A percentile compares a stretch with the other conserved stretches of the same genome.
These are phyloP conservation scores for Ashinkailepas kermadecensis DNA, from an alignment of 2,888 invertebrate genomes.

Conservation along the genomic window DNA sequence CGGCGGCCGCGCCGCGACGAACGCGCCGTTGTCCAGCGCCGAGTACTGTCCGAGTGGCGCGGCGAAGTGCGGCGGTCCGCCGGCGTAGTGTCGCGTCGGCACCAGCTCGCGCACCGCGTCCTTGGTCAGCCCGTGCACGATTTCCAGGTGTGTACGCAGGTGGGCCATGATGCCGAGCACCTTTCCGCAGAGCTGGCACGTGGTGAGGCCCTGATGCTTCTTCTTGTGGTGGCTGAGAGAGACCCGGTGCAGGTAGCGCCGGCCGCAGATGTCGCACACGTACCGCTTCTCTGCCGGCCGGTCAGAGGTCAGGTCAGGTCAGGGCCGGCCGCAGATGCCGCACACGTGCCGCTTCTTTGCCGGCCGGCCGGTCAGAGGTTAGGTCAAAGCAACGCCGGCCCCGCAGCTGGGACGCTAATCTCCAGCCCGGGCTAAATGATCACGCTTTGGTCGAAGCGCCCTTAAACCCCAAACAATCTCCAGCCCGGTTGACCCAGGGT, in stretches of 20 bases:
- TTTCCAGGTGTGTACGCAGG: not conserved
- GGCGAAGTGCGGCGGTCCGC: not conserved
- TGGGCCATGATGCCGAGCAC: conserved; percentile 12
- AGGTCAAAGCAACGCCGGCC: too few relatives aligned
- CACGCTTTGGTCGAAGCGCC: too few relatives aligned
- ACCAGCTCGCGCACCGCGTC: not conserved
- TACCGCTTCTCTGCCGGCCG: not conserved
- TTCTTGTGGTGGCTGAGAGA: conserved; percentile 9
- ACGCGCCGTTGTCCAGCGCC: not conserved
- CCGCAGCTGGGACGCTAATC: too few relatives aligned
- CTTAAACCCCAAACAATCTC: too few relatives aligned
- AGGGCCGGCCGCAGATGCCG: too few relatives aligned
- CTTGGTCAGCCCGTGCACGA: not conserved
- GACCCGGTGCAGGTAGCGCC: conserved; percentile 4
- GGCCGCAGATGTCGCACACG: not conserved
- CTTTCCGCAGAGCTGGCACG: not conserved
- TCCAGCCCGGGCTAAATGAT: too few relatives aligned
- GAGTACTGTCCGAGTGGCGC: not conserved
- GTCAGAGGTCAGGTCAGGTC: too few relatives aligned
- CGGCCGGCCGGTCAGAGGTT: too few relatives aligned
- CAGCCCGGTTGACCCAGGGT: too few relatives aligned
- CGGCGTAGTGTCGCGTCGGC: not conserved
- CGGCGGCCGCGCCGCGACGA: not conserved
- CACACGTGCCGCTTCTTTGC: not conserved
- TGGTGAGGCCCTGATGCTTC: conserved; percentile 12